These are phyloP conservation scores for Bacillus rossius DNA, from an alignment of 1,140 invertebrate genomes.

Conservation along the genomic window DNA sequence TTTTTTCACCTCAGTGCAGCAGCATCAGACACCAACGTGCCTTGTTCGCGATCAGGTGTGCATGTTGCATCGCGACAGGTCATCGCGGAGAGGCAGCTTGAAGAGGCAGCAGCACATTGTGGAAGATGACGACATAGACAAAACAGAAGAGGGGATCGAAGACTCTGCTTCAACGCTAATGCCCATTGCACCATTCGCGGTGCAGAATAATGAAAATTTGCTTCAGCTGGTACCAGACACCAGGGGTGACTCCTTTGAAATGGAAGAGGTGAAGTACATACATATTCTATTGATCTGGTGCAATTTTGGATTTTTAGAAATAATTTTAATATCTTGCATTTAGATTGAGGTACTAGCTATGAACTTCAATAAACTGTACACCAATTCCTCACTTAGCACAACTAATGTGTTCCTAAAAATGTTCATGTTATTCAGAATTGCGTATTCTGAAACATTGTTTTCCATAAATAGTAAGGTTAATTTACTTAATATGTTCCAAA, in stretches of 20 bases:
- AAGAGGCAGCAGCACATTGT: constrained; percentile 16
- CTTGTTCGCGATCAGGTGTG: background rate
- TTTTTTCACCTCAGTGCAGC: background rate
- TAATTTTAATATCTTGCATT: background rate
- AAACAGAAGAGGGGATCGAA: no score
- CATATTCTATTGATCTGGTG: background rate
- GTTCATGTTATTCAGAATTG: no score
- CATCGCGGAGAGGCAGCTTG: constrained; percentile 12
- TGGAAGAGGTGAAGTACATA: constrained; percentile 6
- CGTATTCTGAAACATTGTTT: no score
- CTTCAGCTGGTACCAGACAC: background rate
- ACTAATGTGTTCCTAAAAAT: no score
- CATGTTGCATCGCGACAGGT: background rate
- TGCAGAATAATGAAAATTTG: no score
- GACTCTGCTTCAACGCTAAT: no score
- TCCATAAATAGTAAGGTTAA: no score
- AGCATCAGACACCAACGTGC: background rate
- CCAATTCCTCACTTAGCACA: no score
- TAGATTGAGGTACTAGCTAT: no score
- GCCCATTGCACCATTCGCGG: no score
- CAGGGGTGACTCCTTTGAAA: constrained; percentile 9
- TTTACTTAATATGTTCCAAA: no score
- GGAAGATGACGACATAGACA: constrained; percentile 11
- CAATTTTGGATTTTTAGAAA: background rate
- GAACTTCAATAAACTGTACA: no score